These are phyloP conservation scores for Daktulosphaira vitifoliae DNA, from an alignment of 1,140 invertebrate genomes.

Conservation along the genomic window DNA sequence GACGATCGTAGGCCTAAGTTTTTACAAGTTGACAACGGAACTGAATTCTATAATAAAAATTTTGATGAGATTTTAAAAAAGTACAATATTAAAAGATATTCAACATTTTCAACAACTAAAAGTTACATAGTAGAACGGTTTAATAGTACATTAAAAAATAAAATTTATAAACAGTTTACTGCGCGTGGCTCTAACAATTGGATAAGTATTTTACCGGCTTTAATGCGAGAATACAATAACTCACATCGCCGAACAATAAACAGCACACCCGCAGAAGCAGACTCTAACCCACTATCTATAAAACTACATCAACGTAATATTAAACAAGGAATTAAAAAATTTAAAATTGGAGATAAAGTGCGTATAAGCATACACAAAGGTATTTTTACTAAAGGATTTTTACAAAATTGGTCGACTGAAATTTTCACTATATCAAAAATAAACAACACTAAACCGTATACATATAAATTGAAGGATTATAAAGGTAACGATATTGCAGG, in stretches of 20 bases:
- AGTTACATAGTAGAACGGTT: conserved; percentile 44
- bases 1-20: neutral
- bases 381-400: neutral
- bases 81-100: conserved; percentile 41
- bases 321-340: neutral
- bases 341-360: neutral
- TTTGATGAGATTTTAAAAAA: conserved; percentile 41
- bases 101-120: conserved; percentile 43
- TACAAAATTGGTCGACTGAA: neutral
- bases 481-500: neutral
- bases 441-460: neutral
- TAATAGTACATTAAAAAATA: conserved; percentile 43
- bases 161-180: neutral
- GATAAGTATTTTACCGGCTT: neutral
- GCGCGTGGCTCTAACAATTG: neutral
- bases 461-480: neutral
- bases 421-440: neutral
- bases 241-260: neutral
- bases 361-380: neutral
- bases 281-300: neutral
- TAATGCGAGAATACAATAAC: neutral
- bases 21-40: neutral
- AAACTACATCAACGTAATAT: neutral
- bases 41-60: conserved; percentile 41
- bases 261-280: neutral